These are phyloP conservation scores for Asarcornis scutulata DNA, from an alignment of 2,113 vertebrate species.

Conservation along the genomic window DNA sequence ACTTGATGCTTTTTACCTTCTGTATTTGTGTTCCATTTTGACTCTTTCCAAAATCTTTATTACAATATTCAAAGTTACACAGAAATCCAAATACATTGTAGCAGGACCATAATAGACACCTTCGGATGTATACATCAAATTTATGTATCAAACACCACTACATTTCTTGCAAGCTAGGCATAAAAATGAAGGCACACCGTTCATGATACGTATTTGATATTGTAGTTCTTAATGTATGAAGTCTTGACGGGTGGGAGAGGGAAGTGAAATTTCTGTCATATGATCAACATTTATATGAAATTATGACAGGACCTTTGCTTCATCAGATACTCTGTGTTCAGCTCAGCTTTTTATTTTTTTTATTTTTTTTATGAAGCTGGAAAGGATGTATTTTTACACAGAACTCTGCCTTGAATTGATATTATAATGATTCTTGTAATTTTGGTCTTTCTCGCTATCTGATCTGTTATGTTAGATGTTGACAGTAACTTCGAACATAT, in stretches of 20 bases:
- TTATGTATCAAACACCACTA: background rate
- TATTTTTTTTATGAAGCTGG: background rate
- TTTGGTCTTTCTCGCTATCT: slow-evolving; percentile 65
- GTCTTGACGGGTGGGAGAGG: background rate
- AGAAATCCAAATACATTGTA: background rate
- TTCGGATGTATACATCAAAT: background rate
- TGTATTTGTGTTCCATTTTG: background rate
- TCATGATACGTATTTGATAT: background rate
- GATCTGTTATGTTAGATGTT: slow-evolving; percentile 85
- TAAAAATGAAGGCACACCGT: background rate
- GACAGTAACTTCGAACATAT: slow-evolving; percentile 86
- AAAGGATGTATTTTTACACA: slow-evolving; percentile 25
- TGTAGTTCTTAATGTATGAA: background rate
- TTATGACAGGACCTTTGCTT: slow-evolving; percentile 8
- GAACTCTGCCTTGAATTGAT: slow-evolving; percentile 53
- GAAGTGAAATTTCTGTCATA: slow-evolving; percentile 1
- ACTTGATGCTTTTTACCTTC: background rate
- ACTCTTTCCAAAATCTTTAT: background rate
- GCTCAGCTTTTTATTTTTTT: background rate
- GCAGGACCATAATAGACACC: background rate
- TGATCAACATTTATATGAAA: slow-evolving; percentile 16
- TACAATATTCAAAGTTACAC: background rate
- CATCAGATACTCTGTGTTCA: slow-evolving; percentile 37
- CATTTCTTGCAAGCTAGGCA: background rate
- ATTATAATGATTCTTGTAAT: slow-evolving; percentile 66